Conservation (phyloP, 1,140 invertebrate genomes). For the Bombus picipes region DNA sequence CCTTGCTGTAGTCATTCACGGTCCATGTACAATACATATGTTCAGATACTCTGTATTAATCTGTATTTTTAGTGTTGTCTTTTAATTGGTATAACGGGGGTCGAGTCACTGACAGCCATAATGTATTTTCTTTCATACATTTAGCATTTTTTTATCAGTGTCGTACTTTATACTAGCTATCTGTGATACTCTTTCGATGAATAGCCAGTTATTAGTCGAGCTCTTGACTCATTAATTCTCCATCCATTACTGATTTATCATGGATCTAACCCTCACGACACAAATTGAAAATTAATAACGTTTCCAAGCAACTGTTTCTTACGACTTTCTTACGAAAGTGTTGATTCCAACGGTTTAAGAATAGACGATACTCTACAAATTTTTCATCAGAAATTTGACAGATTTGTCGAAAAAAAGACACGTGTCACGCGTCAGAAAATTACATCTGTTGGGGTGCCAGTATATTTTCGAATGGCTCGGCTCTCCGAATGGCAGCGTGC, state of each 20-base stretch:
- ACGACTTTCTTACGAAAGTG: too few species aligned
- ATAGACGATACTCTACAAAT: not conserved
- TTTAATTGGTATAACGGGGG: too few species aligned
- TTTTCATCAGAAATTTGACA: not conserved
- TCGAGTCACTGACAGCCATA: too few species aligned
- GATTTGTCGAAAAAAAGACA: not conserved
- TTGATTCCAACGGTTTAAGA: not conserved
- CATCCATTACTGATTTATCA: too few species aligned
- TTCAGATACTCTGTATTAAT: too few species aligned
- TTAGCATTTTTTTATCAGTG: too few species aligned
- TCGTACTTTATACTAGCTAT: too few species aligned
- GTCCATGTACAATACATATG: not conserved
- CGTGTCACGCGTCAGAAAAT: not conserved
- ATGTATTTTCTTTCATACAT: too few species aligned
- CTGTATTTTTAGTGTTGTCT: too few species aligned
- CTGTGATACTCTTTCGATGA: too few species aligned
- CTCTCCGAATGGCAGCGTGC: not conserved
- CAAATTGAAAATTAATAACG: not conserved
- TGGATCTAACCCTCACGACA: not conserved
- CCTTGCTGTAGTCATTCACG: not conserved
- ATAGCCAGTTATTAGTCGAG: not conserved
- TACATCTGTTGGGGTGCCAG: constrained; percentile 12
- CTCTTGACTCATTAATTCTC: not conserved
- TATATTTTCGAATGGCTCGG: not conserved
- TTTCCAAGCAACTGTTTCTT: not conserved